phyloP scores from a whole-genome alignment of 2,797 vertebrate species.

The Neomorphus geoffroyi region DNA sequence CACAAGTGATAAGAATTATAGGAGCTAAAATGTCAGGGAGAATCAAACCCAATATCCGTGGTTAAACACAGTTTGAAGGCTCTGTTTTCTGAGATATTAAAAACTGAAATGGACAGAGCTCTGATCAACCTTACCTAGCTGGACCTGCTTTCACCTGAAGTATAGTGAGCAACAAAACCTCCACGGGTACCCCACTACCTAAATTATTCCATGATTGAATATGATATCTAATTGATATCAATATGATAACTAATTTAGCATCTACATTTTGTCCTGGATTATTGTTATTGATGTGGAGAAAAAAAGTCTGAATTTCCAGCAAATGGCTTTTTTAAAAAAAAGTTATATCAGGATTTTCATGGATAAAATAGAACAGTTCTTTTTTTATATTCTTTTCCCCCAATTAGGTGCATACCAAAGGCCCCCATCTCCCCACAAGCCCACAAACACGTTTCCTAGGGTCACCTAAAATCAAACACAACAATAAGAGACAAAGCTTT shows the following conservation, averaged over 20 bases:
- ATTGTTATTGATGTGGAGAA: background rate
- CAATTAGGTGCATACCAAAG: background rate
- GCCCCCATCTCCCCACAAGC: background rate
- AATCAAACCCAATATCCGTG: background rate
- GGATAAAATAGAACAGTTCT: background rate
- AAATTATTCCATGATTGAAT: background rate
- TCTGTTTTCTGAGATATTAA: background rate
- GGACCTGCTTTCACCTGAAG: background rate
- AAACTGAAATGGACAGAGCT: background rate
- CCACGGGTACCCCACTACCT: background rate
- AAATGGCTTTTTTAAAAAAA: background rate
- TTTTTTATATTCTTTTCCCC: too few species aligned
- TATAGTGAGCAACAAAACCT: accelerated
- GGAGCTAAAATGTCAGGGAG: background rate
- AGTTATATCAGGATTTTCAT: background rate
- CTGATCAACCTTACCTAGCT: background rate
- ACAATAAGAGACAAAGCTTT: background rate
- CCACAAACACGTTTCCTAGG: background rate
- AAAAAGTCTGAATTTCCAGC: background rate
- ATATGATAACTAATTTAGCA: background rate
- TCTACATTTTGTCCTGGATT: background rate
- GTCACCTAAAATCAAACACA: background rate
- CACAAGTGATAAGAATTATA: background rate
- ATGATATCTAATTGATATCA: too few species aligned
- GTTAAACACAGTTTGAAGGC: background rate